Evolutionary conservation across 2,888 invertebrate species (phyloP).

Genomic region (Hecatera dysodea): DNA sequence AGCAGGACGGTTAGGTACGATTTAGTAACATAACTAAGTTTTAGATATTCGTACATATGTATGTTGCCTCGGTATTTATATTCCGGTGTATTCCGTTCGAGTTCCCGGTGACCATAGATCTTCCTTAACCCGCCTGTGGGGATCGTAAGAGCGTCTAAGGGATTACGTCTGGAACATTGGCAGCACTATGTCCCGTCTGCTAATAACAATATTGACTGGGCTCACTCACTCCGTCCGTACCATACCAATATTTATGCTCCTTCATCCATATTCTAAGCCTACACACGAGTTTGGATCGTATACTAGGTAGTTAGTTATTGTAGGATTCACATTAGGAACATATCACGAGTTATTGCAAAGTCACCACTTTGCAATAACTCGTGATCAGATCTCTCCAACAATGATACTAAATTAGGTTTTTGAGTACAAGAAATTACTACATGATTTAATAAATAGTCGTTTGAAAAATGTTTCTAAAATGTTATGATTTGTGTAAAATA

Average conservation of each 20-base stretch:
- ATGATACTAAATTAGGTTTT: not conserved
- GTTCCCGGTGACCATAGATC: conserved; percentile 8
- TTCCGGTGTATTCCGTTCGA: not conserved
- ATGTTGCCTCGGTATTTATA: not conserved
- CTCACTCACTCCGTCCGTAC: conserved; percentile 6
- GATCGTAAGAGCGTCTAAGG: conserved; percentile 22
- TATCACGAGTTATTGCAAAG: not conserved
- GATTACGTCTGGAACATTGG: conserved; percentile 27
- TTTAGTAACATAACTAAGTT: not conserved
- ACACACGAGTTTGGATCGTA: not conserved
- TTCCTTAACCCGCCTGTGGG: conserved; percentile 6
- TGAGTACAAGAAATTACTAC: no score
- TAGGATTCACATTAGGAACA: not conserved
- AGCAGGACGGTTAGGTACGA: no score
- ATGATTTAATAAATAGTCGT: no score
- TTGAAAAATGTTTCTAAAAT: no score
- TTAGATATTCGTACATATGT: not conserved
- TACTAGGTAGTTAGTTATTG: not conserved
- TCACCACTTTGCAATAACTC: no score
- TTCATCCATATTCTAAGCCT: conserved; percentile 3
- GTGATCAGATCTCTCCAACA: not conserved
- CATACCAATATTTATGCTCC: conserved; percentile 4
- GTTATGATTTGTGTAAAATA: no score
- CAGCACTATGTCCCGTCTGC: conserved; percentile 11
- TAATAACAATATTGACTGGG: conserved; percentile 35